Evolutionary conservation across 2,113 vertebrate genomes (phyloP), one percentile per base, ranked within the genome.

Genomic region (Percina caprodes): DNA sequence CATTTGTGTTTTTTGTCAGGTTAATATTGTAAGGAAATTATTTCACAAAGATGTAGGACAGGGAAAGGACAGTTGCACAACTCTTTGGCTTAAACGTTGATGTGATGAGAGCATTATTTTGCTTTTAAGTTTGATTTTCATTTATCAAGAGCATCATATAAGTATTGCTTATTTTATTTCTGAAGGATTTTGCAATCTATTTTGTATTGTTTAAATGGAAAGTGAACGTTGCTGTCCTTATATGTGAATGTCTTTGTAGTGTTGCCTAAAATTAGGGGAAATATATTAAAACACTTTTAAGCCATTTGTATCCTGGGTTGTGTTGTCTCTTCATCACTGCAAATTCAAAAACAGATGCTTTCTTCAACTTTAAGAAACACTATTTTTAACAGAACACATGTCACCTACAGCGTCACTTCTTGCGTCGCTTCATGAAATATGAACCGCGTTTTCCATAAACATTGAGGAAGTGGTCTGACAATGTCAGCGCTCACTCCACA

Each of bases 231-330:
- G 80, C 88, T 87, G 83, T 87, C 33, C 69, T 65, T 51, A 30
- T 68, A 80, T 92, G 92, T 80, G 42, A 82, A 86, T 21, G 59
- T 91, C 83, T 92, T 92, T 88, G 74, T 80, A 87, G 83, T 76
- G 77, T 79, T 81, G 61, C 91, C 86, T 85, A 79, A 82, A 51
- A 8, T 39, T 74, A 76, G 65, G 74, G 68, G 69, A 39, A 62
- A 82, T 80, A 82, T 80, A 91, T 65, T 92, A 88, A 93, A 94
- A 93, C 23, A 80, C 87, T 84, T 88, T 52, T 71, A 85, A 90
- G 75, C 68, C 81, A 46, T 9, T 48, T 71, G 62, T 78, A 11
- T 68, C 14, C 9, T 10, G 24, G 3, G 2, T 42, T 61, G 21
- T 80, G 21, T 45, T 70, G 4, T 66, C 18, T n/a, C 39, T 42